A percentile compares a stretch with the other conserved stretches of the same genome.
These are phyloP conservation scores for Elegia similella DNA, from an alignment of 2,888 invertebrate species.

Conservation along the genomic window DNA sequence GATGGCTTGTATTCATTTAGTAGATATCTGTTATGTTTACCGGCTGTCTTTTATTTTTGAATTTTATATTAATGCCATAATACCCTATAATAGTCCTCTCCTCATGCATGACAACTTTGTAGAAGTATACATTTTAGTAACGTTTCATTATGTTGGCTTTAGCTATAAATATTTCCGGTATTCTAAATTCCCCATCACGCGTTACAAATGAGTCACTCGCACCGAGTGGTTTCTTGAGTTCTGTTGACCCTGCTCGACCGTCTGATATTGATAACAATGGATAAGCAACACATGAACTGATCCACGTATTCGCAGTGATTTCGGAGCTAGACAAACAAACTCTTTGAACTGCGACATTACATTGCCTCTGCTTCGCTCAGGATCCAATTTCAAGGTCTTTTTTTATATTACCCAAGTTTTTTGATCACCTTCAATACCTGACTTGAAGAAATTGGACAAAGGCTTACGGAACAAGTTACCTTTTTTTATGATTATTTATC, in stretches of 20 bases:
- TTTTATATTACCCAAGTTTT: neutral
- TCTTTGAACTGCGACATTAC: neutral
- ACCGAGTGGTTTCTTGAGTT: neutral
- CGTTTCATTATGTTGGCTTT: neutral
- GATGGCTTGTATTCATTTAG: too few species aligned
- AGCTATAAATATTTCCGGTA: neutral
- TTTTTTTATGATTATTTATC: neutral
- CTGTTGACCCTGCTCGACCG: conserved; percentile 8
- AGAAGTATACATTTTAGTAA: neutral
- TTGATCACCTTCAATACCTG: neutral
- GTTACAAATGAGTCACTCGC: conserved; percentile 10
- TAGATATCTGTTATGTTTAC: too few species aligned
- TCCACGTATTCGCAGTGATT: neutral
- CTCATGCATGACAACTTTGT: neutral
- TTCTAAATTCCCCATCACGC: neutral
- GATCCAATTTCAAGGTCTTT: neutral
- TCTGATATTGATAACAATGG: conserved; percentile 4
- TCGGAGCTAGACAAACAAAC: neutral
- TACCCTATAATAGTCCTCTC: too few species aligned
- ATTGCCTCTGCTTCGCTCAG: neutral
- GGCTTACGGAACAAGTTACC: neutral
- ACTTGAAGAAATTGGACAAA: conserved; percentile 3
- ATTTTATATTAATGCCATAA: too few species aligned
- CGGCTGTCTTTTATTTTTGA: too few species aligned
- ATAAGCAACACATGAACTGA: neutral